Evolutionary conservation across 2,888 invertebrate species (phyloP).

Genomic region (Odontothrips loti): DNA sequence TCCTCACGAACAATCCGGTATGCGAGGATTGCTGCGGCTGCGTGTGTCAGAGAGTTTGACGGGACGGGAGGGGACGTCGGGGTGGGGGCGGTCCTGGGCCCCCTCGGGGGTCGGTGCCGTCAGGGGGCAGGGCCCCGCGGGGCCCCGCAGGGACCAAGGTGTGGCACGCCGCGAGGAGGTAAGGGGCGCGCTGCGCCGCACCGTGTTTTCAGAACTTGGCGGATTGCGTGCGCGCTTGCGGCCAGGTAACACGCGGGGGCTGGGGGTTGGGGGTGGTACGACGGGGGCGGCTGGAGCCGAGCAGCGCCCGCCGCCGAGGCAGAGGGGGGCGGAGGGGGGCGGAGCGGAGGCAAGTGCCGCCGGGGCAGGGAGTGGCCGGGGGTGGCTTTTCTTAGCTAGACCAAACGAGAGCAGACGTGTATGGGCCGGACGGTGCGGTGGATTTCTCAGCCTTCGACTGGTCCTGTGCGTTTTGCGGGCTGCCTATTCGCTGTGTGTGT

Average conservation of each 20-base stretch:
- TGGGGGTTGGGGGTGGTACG: too few relatives aligned
- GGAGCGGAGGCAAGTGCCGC: too few relatives aligned
- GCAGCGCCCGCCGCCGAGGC: too few relatives aligned
- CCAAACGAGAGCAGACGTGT: background rate
- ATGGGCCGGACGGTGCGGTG: too few relatives aligned
- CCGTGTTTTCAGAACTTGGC: slow-evolving; percentile 4
- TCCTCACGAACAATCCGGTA: slow-evolving; percentile 15
- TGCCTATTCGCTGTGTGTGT: too few relatives aligned
- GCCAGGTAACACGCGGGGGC: background rate
- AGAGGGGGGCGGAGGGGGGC: too few relatives aligned
- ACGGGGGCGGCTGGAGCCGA: too few relatives aligned
- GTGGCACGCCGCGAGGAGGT: background rate
- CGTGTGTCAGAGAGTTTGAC: slow-evolving; percentile 24
- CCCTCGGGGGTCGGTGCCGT: background rate
- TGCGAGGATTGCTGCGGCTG: slow-evolving; percentile 21
- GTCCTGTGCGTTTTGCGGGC: too few relatives aligned
- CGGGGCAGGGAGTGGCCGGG: background rate
- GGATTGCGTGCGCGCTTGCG: background rate
- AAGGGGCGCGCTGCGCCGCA: background rate
- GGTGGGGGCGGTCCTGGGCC: background rate
- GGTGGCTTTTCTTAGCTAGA: background rate
- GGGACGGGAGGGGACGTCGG: background rate
- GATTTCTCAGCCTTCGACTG: too few relatives aligned
- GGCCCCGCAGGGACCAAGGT: background rate
- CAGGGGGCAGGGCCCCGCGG: background rate